Conservation (phyloP, 2,797 vertebrate species). For the Lithobates pipiens region DNA sequence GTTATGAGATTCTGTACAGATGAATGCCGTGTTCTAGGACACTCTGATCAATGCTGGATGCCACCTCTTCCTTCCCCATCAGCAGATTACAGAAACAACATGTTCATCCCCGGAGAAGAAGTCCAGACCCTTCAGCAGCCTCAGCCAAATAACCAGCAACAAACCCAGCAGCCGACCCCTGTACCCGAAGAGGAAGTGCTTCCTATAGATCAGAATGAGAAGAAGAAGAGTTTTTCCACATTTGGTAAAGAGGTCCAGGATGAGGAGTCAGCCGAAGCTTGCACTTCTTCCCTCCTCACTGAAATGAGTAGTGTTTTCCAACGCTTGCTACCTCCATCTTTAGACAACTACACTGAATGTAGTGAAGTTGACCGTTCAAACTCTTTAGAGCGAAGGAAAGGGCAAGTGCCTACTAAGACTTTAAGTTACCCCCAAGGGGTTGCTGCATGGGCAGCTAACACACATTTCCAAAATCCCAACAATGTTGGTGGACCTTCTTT, state of each 20-base stretch:
- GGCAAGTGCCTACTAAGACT: slow-evolving; percentile 85
- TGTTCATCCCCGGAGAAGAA: slow-evolving; percentile 96
- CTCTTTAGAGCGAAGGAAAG: slow-evolving; percentile 90
- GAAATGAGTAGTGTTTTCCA: slow-evolving; percentile 98
- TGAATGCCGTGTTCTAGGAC: slow-evolving; percentile 93
- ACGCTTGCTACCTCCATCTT: slow-evolving; percentile 86
- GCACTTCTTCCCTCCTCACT: slow-evolving; percentile 88
- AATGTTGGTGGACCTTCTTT: slow-evolving; percentile 76
- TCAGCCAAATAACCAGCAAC: slow-evolving; percentile 77
- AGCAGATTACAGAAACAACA: slow-evolving; percentile 92
- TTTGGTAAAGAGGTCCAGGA: slow-evolving; percentile 90
- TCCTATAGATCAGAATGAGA: slow-evolving; percentile 76
- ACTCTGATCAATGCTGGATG: slow-evolving; percentile 99
- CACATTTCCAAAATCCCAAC: slow-evolving; percentile 93
- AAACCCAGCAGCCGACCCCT: slow-evolving; percentile 74
- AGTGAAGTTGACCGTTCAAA: slow-evolving; percentile 80
- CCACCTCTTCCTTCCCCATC: slow-evolving; percentile 88
- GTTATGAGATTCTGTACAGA: slow-evolving; percentile 95
- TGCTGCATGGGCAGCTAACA: slow-evolving; percentile 95
- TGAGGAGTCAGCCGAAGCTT: slow-evolving; percentile 80
- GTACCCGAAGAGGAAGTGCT: slow-evolving; percentile 78
- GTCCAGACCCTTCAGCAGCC: slow-evolving; percentile 75
- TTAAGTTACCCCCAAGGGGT: slow-evolving; percentile 89
- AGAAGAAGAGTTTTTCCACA: slow-evolving; percentile 95
- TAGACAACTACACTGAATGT: slow-evolving; percentile 86